Evolutionary conservation across 2,888 invertebrate genomes (phyloP), one percentile per base, ranked within the genome.

Genomic region (Geotrupes spiniger): DNA sequence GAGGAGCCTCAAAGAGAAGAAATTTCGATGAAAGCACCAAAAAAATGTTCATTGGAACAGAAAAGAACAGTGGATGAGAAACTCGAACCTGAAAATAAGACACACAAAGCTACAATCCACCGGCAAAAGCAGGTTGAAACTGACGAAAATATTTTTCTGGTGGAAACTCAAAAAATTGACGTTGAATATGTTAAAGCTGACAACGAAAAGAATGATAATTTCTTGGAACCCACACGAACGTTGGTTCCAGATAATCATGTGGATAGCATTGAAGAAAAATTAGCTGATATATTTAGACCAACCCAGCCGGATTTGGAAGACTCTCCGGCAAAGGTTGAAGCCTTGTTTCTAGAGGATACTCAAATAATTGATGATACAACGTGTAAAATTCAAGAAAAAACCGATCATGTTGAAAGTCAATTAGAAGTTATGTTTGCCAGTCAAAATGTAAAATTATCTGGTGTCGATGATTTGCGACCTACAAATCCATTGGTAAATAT

Each of bases 341-440:
- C 11, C 33, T 17, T 33, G 33, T 33, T 21, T 12, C 33, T 17
- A 29, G 8, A n/a, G 2, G 11, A 31, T 8, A 33, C 33, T 29
- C 33, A 31, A 33, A 11, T 10, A 5, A n/a, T 42, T 21, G 25
- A 14, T 17, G 21, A 3, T 21, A 21, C 21, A 21, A 15, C 11
- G 36, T 16, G 11, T 26, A 15, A 4, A 27, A 43, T 25, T 33
- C 21, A 21, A 21, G 6, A 21, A 21, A 21, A 3, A 21, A 21
- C 6, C 6, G 21, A 21, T 1, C 38, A 39, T 4, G 45, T 60
- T 21, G 63, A 64, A 55, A 61, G 61, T 49, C 60, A 63, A 36
- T 42, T 63, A 44, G 61, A 62, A 42, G 58, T 60, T 3, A 48
- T 61, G 37, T 64, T 64, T 49, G 54, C 51, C 11, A 57, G 58